Conservation (phyloP, 2,888 invertebrate species). For the Drosophila bunnanda region DNA sequence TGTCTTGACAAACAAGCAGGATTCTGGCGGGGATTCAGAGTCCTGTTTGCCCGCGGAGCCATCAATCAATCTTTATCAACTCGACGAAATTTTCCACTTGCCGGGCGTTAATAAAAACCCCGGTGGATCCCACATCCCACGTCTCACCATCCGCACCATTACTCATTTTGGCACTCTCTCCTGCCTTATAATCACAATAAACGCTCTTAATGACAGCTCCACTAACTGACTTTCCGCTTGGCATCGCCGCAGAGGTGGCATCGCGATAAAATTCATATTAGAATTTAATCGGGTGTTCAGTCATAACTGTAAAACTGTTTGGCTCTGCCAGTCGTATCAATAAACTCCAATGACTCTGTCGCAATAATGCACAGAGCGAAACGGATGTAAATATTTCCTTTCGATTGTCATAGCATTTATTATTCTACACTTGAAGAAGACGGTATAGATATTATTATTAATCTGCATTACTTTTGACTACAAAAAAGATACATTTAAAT, state of each 20-base stretch:
- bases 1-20: conserved; percentile 58
- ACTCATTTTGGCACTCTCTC: conserved; percentile 47
- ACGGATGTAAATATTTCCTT: neutral
- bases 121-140: conserved; percentile 18
- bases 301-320: conserved; percentile 56
- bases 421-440: neutral
- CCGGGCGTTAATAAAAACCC: conserved; percentile 59
- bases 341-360: conserved; percentile 57
- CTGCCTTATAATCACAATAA: conserved; percentile 66
- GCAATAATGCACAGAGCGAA: conserved; percentile 18
- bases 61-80: conserved; percentile 69
- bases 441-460: too few species aligned
- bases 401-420: neutral
- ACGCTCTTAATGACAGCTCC: conserved; percentile 69
- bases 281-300: conserved; percentile 74
- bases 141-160: conserved; percentile 42
- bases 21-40: conserved; percentile 33
- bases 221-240: conserved; percentile 43
- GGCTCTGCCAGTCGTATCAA: conserved; percentile 56
- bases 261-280: conserved; percentile 72
- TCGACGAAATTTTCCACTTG: conserved; percentile 61
- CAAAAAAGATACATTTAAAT: neutral
- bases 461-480: too few species aligned
- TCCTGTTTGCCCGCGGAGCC: conserved; percentile 30
- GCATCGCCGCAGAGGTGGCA: conserved; percentile 22